Conservation (phyloP, 64 coral and sea anemone genomes). For the Stichodactyla helianthus region DNA sequence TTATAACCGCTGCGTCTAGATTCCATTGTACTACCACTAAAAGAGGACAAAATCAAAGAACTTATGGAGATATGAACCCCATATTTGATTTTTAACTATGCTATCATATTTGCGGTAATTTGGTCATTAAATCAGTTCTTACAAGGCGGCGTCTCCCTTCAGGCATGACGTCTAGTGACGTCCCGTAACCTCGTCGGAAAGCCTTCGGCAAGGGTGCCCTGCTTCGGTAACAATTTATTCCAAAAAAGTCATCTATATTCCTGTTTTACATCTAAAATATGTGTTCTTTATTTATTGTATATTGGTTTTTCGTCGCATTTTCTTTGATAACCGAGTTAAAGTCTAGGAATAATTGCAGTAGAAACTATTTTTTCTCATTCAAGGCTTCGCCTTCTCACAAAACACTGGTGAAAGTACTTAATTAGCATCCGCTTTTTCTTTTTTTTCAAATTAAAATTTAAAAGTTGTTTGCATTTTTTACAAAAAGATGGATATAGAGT, state of each 20-base stretch:
- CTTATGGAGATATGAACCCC: neutral
- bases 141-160: neutral
- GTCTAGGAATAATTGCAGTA: neutral
- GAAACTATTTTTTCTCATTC: neutral
- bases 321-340: neutral
- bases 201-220: neutral
- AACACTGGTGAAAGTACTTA: neutral
- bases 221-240: neutral
- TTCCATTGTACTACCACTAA: neutral
- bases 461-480: neutral
- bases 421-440: neutral
- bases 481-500: neutral
- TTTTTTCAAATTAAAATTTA: neutral
- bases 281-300: neutral
- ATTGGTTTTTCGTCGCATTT: neutral
- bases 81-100: neutral
- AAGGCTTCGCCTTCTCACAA: neutral
- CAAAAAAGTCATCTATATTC: neutral
- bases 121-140: neutral
- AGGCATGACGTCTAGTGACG: slow-evolving; percentile 4
- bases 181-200: neutral
- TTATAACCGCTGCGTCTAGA: neutral
- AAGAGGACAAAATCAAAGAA: neutral
- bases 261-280: too few species aligned
- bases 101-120: neutral